Evolutionary conservation across 2,113 vertebrate genomes (phyloP).

Genomic region (Urocynchramus pylzowi): DNA sequence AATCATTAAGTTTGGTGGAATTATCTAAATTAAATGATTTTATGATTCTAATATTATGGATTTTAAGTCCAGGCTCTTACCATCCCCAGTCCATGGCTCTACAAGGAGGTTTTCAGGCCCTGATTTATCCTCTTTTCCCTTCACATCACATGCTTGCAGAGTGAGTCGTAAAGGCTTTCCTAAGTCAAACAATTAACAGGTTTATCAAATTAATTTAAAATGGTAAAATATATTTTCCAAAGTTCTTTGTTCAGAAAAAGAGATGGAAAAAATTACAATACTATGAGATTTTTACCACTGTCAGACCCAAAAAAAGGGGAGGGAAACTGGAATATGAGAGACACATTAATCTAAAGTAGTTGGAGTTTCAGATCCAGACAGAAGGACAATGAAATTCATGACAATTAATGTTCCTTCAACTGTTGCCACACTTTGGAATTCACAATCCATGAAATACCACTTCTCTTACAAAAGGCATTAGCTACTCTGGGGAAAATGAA

Average conservation of each 20-base stretch:
- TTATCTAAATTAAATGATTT: not conserved
- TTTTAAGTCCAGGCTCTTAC: conserved; percentile 69
- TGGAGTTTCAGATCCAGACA: not conserved
- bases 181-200: conserved; percentile 38
- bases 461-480: not conserved
- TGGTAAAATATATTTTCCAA: not conserved
- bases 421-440: not conserved
- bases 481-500: not conserved
- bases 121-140: conserved; percentile 95
- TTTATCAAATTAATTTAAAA: not conserved
- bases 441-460: not conserved
- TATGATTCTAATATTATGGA: not conserved
- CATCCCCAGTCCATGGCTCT: conserved; percentile 88
- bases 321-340: not conserved
- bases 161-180: conserved; percentile 88
- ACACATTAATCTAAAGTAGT: not conserved
- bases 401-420: not conserved
- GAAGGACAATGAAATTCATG: not conserved
- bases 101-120: conserved; percentile 92
- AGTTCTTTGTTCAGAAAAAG: not conserved
- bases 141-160: conserved; percentile 93
- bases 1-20: not conserved
- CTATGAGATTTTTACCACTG: not conserved
- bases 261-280: not conserved
- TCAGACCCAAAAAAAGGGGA: not conserved